A percentile compares a stretch with the other conserved stretches of the same genome.
Conservation (phyloP, 2,797 vertebrate species). For the Clarias fuscus region DNA sequence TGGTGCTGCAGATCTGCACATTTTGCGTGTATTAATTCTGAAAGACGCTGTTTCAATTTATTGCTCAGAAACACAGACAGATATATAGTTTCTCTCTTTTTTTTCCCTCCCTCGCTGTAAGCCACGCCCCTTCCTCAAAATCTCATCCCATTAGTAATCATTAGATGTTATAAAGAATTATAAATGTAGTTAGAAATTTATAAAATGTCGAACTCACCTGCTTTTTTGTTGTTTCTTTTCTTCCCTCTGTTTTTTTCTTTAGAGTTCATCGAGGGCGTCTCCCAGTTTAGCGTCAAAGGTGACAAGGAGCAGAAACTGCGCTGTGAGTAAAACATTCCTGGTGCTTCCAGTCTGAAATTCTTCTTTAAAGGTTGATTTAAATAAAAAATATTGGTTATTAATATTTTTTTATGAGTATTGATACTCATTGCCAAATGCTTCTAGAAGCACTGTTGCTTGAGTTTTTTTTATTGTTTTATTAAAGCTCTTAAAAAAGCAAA, state of each 20-base stretch:
- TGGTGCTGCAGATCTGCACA: neutral
- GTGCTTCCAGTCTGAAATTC: neutral
- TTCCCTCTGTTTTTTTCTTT: neutral
- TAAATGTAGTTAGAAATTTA: neutral
- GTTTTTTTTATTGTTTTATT: no score
- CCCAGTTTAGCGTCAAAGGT: conserved; percentile 94
- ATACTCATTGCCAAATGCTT: no score
- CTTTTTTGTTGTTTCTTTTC: neutral
- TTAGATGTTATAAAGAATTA: neutral
- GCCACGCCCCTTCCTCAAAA: neutral
- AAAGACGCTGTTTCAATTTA: neutral
- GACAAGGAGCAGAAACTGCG: conserved; percentile 93
- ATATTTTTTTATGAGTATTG: no score
- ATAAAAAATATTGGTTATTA: no score
- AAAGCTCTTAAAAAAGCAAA: no score
- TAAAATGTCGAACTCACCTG: neutral
- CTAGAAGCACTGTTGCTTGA: no score
- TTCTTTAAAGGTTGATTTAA: neutral
- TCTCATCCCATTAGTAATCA: neutral
- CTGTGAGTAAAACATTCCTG: conserved; percentile 80
- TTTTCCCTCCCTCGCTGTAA: neutral
- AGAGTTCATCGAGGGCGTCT: conserved; percentile 97
- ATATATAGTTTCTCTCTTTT: no score
- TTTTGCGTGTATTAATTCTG: neutral
- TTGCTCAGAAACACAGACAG: neutral